Percentiles rank a stretch among this genome's conserved stretches.
Conservation (phyloP, 2,888 invertebrate species). For the Ischnura elegans region DNA sequence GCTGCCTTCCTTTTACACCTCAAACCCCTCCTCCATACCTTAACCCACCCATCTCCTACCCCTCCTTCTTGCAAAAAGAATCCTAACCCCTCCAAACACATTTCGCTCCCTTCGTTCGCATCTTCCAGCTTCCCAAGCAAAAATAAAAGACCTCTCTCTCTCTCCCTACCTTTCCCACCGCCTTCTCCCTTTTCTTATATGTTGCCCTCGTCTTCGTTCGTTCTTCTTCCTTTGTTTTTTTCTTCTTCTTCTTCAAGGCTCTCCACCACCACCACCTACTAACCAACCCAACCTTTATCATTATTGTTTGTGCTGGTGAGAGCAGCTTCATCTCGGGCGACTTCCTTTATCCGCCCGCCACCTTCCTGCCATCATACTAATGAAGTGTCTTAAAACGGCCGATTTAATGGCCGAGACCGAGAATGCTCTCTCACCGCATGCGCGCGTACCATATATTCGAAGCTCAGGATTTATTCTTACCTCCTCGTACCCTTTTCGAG, state of each 20-base stretch:
- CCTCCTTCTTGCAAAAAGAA: too few species aligned
- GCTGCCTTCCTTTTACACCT: not conserved
- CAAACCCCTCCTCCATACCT: too few species aligned
- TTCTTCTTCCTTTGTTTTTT: not conserved
- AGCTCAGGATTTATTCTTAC: not conserved
- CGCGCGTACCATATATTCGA: not conserved
- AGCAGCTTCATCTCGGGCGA: not conserved
- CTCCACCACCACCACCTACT: constrained; percentile 9
- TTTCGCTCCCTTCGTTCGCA: not conserved
- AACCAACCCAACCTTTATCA: constrained; percentile 7
- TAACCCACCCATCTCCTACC: too few species aligned
- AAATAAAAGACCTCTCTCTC: not conserved
- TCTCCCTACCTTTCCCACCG: not conserved
- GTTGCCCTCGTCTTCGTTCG: not conserved
- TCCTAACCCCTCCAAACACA: too few species aligned
- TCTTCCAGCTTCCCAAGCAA: constrained; percentile 27
- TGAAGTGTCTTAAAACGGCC: constrained; percentile 26
- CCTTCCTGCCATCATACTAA: constrained; percentile 26
- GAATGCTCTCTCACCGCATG: not conserved
- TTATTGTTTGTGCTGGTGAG: not conserved
- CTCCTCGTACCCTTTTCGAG: not conserved
- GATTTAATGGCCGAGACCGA: constrained; percentile 20
- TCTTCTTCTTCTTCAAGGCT: not conserved
- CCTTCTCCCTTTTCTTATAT: not conserved
- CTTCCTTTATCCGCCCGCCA: constrained; percentile 38